These are phyloP conservation scores for Brevimyrus niger DNA, from an alignment of 2,113 vertebrate species.

Conservation along the genomic window DNA sequence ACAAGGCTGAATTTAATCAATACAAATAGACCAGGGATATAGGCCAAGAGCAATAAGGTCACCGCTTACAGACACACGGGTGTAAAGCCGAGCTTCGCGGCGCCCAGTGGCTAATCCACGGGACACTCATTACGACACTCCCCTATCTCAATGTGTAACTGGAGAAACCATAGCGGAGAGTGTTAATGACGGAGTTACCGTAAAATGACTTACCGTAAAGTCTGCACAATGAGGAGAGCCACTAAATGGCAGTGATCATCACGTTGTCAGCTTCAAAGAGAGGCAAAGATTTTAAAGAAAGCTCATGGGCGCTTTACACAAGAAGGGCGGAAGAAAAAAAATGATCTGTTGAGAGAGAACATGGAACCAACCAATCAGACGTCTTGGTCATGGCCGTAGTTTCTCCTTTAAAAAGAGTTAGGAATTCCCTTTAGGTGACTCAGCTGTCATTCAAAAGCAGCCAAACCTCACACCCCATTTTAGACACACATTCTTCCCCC, in stretches of 20 bases:
- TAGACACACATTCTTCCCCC: neutral
- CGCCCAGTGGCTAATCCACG: neutral
- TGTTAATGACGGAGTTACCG: neutral
- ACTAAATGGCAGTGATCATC: neutral
- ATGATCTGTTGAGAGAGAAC: neutral
- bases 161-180: neutral
- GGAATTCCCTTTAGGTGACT: neutral
- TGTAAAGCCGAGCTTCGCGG: neutral
- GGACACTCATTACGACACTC: neutral
- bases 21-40: neutral
- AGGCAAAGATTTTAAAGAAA: neutral
- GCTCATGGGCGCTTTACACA: neutral
- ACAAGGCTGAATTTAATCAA: neutral
- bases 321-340: neutral
- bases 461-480: neutral
- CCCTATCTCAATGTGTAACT: neutral
- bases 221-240: too few species aligned
- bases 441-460: neutral
- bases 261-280: neutral
- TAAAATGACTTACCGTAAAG: neutral
- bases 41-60: neutral
- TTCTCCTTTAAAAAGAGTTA: neutral
- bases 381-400: neutral
- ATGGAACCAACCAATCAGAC: neutral
- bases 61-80: neutral